Conservation (phyloP, 2,797 vertebrate species). For the Spinus olivaceus region DNA sequence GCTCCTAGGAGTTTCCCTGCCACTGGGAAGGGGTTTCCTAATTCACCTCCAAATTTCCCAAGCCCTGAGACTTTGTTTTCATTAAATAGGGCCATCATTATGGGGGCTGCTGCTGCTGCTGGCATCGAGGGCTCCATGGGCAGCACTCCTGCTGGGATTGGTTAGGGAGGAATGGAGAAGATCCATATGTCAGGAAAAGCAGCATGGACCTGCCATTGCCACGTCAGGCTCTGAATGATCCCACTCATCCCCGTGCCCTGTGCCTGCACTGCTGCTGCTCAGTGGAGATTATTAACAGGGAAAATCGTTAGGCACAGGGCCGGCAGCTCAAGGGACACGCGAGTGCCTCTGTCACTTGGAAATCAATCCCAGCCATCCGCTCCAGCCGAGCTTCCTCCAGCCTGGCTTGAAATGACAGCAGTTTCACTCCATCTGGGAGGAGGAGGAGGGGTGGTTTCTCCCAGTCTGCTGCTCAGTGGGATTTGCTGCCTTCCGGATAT, state of each 20-base stretch:
- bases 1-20: not conserved
- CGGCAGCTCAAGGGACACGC: not conserved
- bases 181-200: not conserved
- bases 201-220: not conserved
- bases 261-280: not conserved
- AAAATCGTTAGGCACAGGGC: not conserved
- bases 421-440: not conserved
- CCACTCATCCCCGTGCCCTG: not conserved
- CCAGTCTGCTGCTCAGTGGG: accelerated
- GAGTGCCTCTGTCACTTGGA: not conserved
- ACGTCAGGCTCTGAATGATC: not conserved
- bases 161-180: not conserved
- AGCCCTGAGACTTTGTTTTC: not conserved
- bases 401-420: not conserved
- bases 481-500: not conserved
- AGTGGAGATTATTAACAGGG: not conserved
- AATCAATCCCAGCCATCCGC: not conserved
- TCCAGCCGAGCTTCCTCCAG: not conserved
- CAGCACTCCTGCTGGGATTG: not conserved
- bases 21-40: not conserved
- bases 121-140: accelerated
- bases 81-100: accelerated
- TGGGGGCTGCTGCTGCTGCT: not conserved
- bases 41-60: not conserved
- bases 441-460: not conserved